Base-by-base conservation (phyloP, 2,797 vertebrate genomes). In the Rhinichthys osculus region DNA sequence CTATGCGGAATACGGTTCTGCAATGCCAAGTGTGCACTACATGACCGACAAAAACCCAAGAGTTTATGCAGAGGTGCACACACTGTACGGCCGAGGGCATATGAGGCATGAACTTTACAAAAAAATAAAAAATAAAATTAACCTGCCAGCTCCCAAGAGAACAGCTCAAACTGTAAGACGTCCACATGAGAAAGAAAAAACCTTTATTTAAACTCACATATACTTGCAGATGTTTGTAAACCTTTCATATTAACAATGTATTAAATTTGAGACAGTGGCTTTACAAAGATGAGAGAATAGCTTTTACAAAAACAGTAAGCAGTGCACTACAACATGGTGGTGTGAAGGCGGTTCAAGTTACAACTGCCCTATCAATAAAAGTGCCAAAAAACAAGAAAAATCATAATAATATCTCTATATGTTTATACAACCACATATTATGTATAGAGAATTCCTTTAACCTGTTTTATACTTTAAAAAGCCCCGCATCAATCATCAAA, bases 11-110 rank as follows among this genome's bases (percentile, higher is more conserved):
- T 62, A 59, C 3, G 13, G 40, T 62, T 57, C 40, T 30, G 40
- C 47, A 62, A 76, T 86, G 44, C 40, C 76, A 67, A n/a, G 42
- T 52, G 27, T 79, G 47, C 66, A 70, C 50, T 78, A 40, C 59
- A 71, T 83, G 52, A 83, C 73, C 23, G 19, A 59, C 52, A 64
- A 81, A 62, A 44, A 35, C 42, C 21, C 7, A 33, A 59, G 64
- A 69, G 62, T 42, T 78, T 8, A 67, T 35, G 74, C 5, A 38
- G 13, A n/a, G 57, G 6, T 50, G 21, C 9, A 35, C 52, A 66
- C 30, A 52, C 62, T 33, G 16, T 19, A 42, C 9, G 5, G 64
- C 57, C 1, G 14, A 78, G 16, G 14, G 52, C 27, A 40, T 40
- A 38, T 16, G 9, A 38, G 50, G 50, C 11, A 57, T 14, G 13